Conservation (phyloP, 2,113 vertebrate species). For the Hipposideros armiger region DNA sequence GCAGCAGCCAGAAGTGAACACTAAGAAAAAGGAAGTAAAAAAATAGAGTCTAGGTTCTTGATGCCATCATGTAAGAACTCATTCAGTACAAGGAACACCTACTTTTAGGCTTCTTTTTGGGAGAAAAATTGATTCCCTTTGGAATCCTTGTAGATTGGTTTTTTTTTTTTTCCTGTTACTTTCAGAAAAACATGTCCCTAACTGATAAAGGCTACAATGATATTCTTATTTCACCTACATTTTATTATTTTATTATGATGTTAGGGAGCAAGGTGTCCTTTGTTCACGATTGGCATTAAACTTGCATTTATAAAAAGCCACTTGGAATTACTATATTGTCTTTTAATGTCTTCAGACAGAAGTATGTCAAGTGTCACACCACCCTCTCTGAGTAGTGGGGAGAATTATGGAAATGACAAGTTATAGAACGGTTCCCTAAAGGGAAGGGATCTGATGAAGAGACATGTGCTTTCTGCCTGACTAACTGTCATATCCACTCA, state of each 20-base stretch:
- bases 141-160: background rate
- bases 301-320: background rate
- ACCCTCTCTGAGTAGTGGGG: background rate
- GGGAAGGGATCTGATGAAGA: conserved; percentile 3
- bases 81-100: background rate
- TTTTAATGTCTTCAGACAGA: background rate
- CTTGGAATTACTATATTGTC: background rate
- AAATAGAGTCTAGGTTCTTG: background rate
- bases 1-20: background rate
- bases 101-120: background rate
- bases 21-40: background rate
- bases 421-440: background rate
- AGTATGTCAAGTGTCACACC: background rate
- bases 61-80: background rate
- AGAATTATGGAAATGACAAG: conserved; percentile 2
- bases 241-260: background rate
- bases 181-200: background rate
- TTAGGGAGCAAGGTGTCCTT: background rate
- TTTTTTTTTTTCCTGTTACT: background rate
- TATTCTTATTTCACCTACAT: background rate
- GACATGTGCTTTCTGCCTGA: conserved; percentile 10
- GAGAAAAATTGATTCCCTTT: background rate
- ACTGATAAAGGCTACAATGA: background rate
- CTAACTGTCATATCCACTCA: conserved; percentile 30
- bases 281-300: background rate